Evolutionary conservation across 2,888 invertebrate species (phyloP).

Genomic region (Cephus pygmeus): DNA sequence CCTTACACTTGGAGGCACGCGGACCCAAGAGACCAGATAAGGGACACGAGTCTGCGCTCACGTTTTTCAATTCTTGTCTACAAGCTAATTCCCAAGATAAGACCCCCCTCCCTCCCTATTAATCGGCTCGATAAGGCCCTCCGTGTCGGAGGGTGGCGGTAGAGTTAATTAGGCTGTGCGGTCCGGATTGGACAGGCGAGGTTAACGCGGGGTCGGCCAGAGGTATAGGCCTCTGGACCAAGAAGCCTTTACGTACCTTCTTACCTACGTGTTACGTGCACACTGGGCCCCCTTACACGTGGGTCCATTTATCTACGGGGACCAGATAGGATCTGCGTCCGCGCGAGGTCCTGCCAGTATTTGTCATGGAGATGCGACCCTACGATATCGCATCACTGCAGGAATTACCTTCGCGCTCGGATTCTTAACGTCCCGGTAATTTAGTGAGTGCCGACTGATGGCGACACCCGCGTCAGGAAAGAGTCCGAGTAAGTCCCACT

Average conservation of each 20-base stretch:
- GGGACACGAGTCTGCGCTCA: slow-evolving; percentile 2
- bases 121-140: slow-evolving; percentile 42
- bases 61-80: slow-evolving; percentile 29
- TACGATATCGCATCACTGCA: slow-evolving; percentile 51
- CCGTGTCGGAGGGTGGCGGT: slow-evolving; percentile 36
- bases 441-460: slow-evolving; percentile 43
- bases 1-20: not conserved
- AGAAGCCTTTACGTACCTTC: not conserved
- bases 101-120: slow-evolving; percentile 30
- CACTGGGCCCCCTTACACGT: slow-evolving; percentile 41
- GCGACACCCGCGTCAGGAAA: slow-evolving; percentile 20
- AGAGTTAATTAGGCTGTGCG: slow-evolving; percentile 43
- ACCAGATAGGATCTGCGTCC: slow-evolving; percentile 60
- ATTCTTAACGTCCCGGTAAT: slow-evolving; percentile 54
- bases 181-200: slow-evolving; percentile 9
- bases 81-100: slow-evolving; percentile 42
- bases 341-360: slow-evolving; percentile 64
- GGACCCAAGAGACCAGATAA: not conserved
- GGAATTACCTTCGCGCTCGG: slow-evolving; percentile 46
- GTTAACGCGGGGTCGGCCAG: not conserved
- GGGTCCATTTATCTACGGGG: slow-evolving; percentile 59
- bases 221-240: not conserved
- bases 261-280: not conserved
- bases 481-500: not conserved
- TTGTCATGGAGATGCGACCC: slow-evolving; percentile 62